These are phyloP conservation scores for Keiferia lycopersicella DNA, from an alignment of 2,888 invertebrate genomes.

Conservation along the genomic window DNA sequence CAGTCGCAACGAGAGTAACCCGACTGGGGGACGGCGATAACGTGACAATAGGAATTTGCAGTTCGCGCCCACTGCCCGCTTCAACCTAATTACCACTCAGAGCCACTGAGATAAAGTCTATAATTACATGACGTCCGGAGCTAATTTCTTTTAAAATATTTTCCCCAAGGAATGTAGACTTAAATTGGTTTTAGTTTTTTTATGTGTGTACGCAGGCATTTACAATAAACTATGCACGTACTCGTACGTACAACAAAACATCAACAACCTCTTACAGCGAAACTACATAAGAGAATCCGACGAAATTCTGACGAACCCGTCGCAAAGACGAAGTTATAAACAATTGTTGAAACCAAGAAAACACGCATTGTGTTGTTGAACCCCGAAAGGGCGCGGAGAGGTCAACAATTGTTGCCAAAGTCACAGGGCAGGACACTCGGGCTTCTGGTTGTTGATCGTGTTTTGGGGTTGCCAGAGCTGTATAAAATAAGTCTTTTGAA, in stretches of 20 bases:
- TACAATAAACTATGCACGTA: neutral
- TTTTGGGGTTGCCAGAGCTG: neutral
- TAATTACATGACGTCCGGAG: slow-evolving; percentile 46
- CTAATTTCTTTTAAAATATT: slow-evolving; percentile 24
- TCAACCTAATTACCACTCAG: slow-evolving; percentile 55
- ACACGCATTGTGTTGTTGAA: slow-evolving; percentile 8
- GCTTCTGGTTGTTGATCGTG: slow-evolving; percentile 9
- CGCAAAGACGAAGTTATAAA: neutral
- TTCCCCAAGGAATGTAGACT: slow-evolving; percentile 1
- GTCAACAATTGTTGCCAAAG: slow-evolving; percentile 13
- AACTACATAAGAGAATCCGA: neutral
- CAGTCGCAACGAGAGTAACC: slow-evolving; percentile 20
- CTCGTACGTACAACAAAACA: no score
- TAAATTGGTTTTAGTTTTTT: neutral
- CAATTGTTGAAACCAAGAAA: slow-evolving; percentile 11
- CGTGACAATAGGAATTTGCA: slow-evolving; percentile 72
- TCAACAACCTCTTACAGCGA: no score
- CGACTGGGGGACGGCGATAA: slow-evolving; percentile 69
- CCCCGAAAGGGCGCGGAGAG: neutral
- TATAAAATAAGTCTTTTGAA: no score
- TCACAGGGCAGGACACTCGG: slow-evolving; percentile 13
- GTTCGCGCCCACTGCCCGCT: slow-evolving; percentile 60
- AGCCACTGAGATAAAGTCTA: slow-evolving; percentile 45
- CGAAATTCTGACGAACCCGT: neutral
- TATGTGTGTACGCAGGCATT: no score